A percentile compares a stretch with the other conserved stretches of the same genome.
phyloP scores from a whole-genome alignment of 2,113 vertebrate genomes.

The Hippocampus abdominalis region DNA sequence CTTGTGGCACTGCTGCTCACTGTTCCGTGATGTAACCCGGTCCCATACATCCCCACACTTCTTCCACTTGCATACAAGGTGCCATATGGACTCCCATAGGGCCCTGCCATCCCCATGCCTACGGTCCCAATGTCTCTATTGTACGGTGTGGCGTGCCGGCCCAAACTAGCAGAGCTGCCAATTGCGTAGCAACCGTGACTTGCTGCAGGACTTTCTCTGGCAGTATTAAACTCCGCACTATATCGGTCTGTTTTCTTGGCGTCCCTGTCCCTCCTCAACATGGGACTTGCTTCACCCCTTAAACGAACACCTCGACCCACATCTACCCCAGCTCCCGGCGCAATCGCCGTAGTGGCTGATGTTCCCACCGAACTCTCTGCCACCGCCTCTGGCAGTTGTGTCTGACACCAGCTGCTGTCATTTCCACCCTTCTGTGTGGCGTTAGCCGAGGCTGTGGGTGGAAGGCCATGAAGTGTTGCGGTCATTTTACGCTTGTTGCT shows the following conservation, averaged over 20 bases:
- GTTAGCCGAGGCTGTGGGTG: slow-evolving; percentile 13
- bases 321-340: slow-evolving; percentile 28
- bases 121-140: slow-evolving; percentile 46
- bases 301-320: slow-evolving; percentile 41
- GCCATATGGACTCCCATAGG: slow-evolving; percentile 61
- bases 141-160: slow-evolving; percentile 57
- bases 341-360: slow-evolving; percentile 16
- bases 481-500: slow-evolving; percentile 63
- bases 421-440: slow-evolving; percentile 46
- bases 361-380: slow-evolving; percentile 57
- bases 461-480: slow-evolving; percentile 50
- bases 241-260: slow-evolving; percentile 54
- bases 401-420: slow-evolving; percentile 74
- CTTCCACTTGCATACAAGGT: slow-evolving; percentile 59
- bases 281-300: slow-evolving; percentile 54
- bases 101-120: slow-evolving; percentile 53
- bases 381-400: slow-evolving; percentile 73
- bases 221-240: slow-evolving; percentile 55
- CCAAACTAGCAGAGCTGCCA: slow-evolving; percentile 65
- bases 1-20: slow-evolving; percentile 42
- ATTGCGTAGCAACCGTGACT: slow-evolving; percentile 54
- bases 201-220: slow-evolving; percentile 33
- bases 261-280: slow-evolving; percentile 37
- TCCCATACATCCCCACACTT: slow-evolving; percentile 61
- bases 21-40: slow-evolving; percentile 55